A percentile compares a stretch with the other conserved stretches of the same genome.
phyloP scores from a whole-genome alignment of 1,140 invertebrate species.

The Saxidomus purpurata region DNA sequence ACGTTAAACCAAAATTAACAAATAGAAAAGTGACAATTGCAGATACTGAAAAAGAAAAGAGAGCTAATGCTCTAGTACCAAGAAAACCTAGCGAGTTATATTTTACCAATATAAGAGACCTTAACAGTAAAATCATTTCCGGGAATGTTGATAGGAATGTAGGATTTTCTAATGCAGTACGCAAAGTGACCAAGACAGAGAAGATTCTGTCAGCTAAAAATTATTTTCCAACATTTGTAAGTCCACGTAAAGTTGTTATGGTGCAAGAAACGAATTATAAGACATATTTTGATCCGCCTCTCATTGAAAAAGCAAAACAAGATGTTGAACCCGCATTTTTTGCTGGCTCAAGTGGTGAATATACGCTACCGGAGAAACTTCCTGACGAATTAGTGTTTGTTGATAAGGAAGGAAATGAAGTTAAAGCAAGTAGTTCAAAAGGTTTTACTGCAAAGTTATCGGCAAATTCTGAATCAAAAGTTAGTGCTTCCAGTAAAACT shows the following conservation, averaged over 20 bases:
- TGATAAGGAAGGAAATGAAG: slow-evolving; percentile 59
- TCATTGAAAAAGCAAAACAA: slow-evolving; percentile 69
- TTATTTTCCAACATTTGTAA: slow-evolving; percentile 70
- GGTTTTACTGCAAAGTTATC: slow-evolving; percentile 21
- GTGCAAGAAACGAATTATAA: slow-evolving; percentile 69
- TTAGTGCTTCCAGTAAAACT: background rate
- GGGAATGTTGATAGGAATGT: slow-evolving; percentile 65
- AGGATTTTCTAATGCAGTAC: slow-evolving; percentile 19
- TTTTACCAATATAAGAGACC: slow-evolving; percentile 70
- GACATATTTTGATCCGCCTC: slow-evolving; percentile 70
- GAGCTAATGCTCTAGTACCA: background rate
- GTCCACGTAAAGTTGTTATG: slow-evolving; percentile 69
- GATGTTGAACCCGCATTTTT: slow-evolving; percentile 71
- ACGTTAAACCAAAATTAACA: slow-evolving; percentile 16
- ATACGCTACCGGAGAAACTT: slow-evolving; percentile 72
- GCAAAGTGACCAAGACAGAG: slow-evolving; percentile 8
- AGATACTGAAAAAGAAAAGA: slow-evolving; percentile 27
- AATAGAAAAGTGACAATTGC: slow-evolving; percentile 63
- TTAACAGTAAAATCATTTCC: slow-evolving; percentile 71
- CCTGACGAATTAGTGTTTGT: slow-evolving; percentile 73
- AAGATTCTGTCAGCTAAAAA: background rate
- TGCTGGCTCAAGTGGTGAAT: slow-evolving; percentile 70
- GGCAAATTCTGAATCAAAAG: background rate
- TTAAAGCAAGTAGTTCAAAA: slow-evolving; percentile 51
- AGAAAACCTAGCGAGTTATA: slow-evolving; percentile 62